Evolutionary conservation across 2,113 vertebrate species (phyloP).

Genomic region (Nesogale talazaci): DNA sequence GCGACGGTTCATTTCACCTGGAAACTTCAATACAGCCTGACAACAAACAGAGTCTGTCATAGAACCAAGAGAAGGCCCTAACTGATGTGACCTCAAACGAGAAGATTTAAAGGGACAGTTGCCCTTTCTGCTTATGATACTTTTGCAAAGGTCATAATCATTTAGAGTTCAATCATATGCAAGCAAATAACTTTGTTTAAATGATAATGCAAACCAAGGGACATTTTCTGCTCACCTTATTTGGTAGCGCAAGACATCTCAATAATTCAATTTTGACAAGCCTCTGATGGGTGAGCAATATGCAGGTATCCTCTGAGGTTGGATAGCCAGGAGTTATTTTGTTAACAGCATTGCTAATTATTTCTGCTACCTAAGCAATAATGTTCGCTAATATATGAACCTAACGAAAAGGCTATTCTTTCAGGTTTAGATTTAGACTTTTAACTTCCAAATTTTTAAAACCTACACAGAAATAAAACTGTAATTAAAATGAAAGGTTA

Average conservation of each 20-base stretch:
- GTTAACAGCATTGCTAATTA: constrained; percentile 26
- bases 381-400: background rate
- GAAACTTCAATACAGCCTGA: constrained; percentile 51
- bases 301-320: background rate
- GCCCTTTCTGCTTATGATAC: constrained; percentile 53
- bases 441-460: background rate
- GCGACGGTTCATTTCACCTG: constrained; percentile 73
- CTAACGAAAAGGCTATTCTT: background rate
- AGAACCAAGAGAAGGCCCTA: background rate
- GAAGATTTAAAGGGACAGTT: constrained; percentile 68
- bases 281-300: background rate
- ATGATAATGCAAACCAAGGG: background rate
- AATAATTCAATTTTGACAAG: background rate
- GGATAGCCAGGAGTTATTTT: background rate
- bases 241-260: constrained; percentile 1
- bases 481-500: constrained; percentile 58
- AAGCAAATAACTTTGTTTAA: constrained; percentile 37
- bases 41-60: constrained; percentile 27
- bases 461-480: background rate
- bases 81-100: constrained; percentile 54
- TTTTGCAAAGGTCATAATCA: constrained; percentile 58
- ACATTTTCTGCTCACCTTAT: background rate
- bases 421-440: constrained; percentile 46
- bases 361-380: constrained; percentile 29
- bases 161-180: constrained; percentile 6